Base-by-base conservation (phyloP, 2,888 invertebrate species). In the Artemia sinica region DNA sequence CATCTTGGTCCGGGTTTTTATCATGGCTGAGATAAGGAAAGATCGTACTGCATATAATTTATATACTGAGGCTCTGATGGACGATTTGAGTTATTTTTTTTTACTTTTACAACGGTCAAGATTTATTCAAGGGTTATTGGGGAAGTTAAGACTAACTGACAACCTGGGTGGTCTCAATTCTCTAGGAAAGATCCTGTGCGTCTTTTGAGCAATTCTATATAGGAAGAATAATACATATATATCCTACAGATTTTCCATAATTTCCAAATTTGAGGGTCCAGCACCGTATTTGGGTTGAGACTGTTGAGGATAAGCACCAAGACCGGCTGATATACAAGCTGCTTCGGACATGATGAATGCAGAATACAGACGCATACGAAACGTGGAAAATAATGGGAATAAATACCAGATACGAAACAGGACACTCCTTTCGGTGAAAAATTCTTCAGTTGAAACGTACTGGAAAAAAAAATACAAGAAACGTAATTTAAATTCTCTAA, bases 281-380 rank as follows among this genome's bases (percentile, higher is more conserved):
- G 86, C 83, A 0, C 95, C 95, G 70, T 87, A 81, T 73, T 82
- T 83, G n/a, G 89, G 84, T 69, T 84, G 82, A 0, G 86, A 83
- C 50, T 81, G 80, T 0, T 81, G 81, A 0, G 96, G 96, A 78
- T 97, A 97, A 1, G 90, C 91, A 3, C 96, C 97, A 13, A 97
- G 80, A 0, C 92, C 93, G 3, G 90, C 87, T 77, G 89, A 86
- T 14, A 90, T 89, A 75, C 94, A 94, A n/a, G 91, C 89, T 77
- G 89, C 88, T 78, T 96, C 95, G 0, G 94, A 89, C 69, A 96
- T 77, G 0, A 88, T 84, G 82, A 96, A 86, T 0, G 94, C 96
- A 13, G 86, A 84, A 77, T 92, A 96, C 73, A 97, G 87, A 68
- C 96, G 84, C 80, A 89, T 86, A 8, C 94, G 85, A 78, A 96